A percentile compares a stretch with the other conserved stretches of the same genome.
These are phyloP conservation scores for Mimas tiliae DNA, from an alignment of 2,888 invertebrate species.

Conservation along the genomic window DNA sequence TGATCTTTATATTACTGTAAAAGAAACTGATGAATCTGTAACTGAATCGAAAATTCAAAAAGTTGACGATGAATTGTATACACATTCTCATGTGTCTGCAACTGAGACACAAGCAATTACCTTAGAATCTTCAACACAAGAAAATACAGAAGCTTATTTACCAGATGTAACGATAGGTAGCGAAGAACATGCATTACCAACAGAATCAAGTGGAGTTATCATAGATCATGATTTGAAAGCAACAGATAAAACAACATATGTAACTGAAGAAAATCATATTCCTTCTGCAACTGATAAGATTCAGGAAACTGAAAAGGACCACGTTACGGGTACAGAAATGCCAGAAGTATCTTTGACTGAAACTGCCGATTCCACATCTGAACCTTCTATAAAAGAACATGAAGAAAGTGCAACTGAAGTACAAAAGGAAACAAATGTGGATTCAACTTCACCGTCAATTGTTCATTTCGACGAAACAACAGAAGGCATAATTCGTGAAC, in stretches of 20 bases:
- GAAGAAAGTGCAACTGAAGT: neutral
- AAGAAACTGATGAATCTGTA: neutral
- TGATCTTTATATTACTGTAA: neutral
- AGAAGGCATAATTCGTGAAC: conserved; percentile 23
- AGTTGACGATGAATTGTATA: neutral
- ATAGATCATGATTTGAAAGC: conserved; percentile 37
- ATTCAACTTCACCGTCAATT: neutral
- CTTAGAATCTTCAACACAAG: neutral
- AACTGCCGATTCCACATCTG: conserved; percentile 15
- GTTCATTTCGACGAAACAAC: neutral
- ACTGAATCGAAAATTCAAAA: conserved; percentile 7
- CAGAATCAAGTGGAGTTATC: conserved; percentile 36
- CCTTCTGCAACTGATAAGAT: conserved; percentile 28
- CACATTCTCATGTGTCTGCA: neutral
- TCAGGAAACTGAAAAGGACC: conserved; percentile 6
- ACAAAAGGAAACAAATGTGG: conserved; percentile 10
- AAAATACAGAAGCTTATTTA: conserved; percentile 1
- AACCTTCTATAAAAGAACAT: neutral
- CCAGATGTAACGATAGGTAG: conserved; percentile 27
- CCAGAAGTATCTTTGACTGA: conserved; percentile 8
- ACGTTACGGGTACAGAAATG: neutral
- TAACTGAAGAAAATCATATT: conserved; percentile 23
- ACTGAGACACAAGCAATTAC: conserved; percentile 1
- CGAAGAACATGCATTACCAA: conserved; percentile 31
- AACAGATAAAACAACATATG: conserved; percentile 30